Conservation (phyloP, 1,140 invertebrate genomes). For the Drosophila guanche region DNA sequence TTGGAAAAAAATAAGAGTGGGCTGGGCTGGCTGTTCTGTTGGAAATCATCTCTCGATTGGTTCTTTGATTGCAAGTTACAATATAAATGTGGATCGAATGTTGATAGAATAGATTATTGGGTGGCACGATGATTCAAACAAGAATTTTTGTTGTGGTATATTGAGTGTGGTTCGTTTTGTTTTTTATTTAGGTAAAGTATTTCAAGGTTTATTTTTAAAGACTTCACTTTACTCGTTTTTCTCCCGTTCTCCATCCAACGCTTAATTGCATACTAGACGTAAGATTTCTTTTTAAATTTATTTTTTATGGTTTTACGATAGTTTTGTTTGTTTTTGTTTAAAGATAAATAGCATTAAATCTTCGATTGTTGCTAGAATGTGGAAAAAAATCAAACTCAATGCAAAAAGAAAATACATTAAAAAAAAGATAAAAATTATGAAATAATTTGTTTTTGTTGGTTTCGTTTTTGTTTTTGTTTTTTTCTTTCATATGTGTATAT, state of each 20-base stretch:
- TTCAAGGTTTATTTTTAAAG: slow-evolving; percentile 55
- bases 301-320: slow-evolving; percentile 62
- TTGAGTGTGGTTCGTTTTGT: slow-evolving; percentile 35
- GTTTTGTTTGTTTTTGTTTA: slow-evolving; percentile 44
- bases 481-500: slow-evolving; percentile 67
- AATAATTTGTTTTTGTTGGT: slow-evolving; percentile 57
- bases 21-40: slow-evolving; percentile 26
- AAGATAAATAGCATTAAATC: slow-evolving; percentile 74
- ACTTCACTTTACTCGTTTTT: slow-evolving; percentile 48
- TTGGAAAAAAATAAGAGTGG: slow-evolving; percentile 67
- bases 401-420: slow-evolving; percentile 38
- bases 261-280: slow-evolving; percentile 65
- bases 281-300: slow-evolving; percentile 24
- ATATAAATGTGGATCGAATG: slow-evolving; percentile 14
- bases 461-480: slow-evolving; percentile 47
- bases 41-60: too few relatives aligned
- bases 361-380: slow-evolving; percentile 76
- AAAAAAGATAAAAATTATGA: slow-evolving; percentile 56
- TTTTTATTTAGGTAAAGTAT: slow-evolving; percentile 61
- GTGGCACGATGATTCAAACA: slow-evolving; percentile 60
- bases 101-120: slow-evolving; percentile 20
- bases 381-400: slow-evolving; percentile 53
- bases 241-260: slow-evolving; percentile 16
- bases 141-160: slow-evolving; percentile 28
- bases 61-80: neutral